A percentile compares a stretch with the other conserved stretches of the same genome.
phyloP scores from a whole-genome alignment of 1,140 invertebrate species.

The Babylonia areolata region DNA sequence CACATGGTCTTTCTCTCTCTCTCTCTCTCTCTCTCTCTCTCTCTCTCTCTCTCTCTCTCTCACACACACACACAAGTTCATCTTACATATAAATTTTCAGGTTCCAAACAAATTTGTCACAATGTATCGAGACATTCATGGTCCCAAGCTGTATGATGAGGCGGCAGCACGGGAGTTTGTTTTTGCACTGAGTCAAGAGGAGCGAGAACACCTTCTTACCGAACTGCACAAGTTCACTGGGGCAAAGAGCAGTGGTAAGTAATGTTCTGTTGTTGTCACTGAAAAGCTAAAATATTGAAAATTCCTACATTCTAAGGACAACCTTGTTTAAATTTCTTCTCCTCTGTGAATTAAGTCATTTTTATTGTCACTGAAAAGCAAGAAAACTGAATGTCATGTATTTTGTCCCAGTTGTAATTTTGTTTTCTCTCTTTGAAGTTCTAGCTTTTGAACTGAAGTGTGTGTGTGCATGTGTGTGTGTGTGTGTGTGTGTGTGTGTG shows the following conservation, averaged over 20 bases:
- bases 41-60: neutral
- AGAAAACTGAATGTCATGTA: too few relatives aligned
- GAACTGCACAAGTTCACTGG: constrained; percentile 37
- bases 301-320: too few relatives aligned
- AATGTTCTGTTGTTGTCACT: neutral
- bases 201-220: constrained; percentile 35
- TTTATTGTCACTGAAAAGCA: too few relatives aligned
- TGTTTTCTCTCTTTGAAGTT: too few relatives aligned
- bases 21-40: constrained; percentile 11
- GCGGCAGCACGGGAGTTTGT: constrained; percentile 42
- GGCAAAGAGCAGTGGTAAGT: constrained; percentile 13
- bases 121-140: constrained; percentile 39
- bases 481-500: too few relatives aligned
- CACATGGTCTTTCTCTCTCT: neutral
- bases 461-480: too few relatives aligned
- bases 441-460: too few relatives aligned
- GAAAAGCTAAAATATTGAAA: too few relatives aligned
- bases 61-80: neutral
- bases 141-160: constrained; percentile 33
- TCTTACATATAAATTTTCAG: neutral
- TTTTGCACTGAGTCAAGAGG: constrained; percentile 31
- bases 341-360: too few relatives aligned
- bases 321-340: too few relatives aligned
- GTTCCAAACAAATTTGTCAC: constrained; percentile 35
- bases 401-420: too few relatives aligned